Base-by-base conservation (phyloP, 2,113 vertebrate genomes). In the Phycodurus eques region DNA sequence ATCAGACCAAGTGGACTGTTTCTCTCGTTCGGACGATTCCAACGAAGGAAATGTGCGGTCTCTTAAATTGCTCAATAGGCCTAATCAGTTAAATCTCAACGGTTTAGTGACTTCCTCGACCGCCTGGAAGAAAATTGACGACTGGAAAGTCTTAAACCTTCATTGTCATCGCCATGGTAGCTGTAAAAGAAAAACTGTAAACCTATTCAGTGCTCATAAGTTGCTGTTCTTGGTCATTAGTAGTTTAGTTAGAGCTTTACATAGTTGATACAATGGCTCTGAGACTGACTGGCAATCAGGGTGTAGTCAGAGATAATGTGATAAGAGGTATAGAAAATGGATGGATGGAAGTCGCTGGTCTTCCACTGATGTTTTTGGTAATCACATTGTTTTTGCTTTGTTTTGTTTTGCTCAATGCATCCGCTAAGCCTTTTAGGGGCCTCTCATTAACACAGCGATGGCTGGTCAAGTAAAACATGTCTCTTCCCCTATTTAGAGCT, bases 401-500 rank as follows among this genome's bases (percentile, higher is more conserved):
- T 67, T 70, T 82, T 71, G 17, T 46, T 72, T 70, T 57, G 22
- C 49, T 44, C 74, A 42, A 33, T 22, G 15, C 47, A 59, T 72
- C 68, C 49, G 68, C 61, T n/a, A 42, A 6, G 47, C 59, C 59
- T 63, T 56, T 31, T 22, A 60, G 46, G 27, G 59, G 62, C 69
- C 70, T 62, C 70, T 56, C 19, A 31, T 77, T 71, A 62, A 39
- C 72, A 68, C 60, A 79, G 60, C 61, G 44, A 59, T 62, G 57
- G n/a, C n/a, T 46, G 64, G 80, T 74, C 59, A 59, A 42, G 56
- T 75, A 22, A 78, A 70, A 71, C 11, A 60, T 44, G 20, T 71
- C 19, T n/a, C 68, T 65, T 44, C 60, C 13, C 22, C 67, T 43
- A 71, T 80, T 72, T 70, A 46, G 43, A 82, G 71, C 67, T 67